Base-by-base conservation (phyloP, 2,797 vertebrate genomes). In the Tapera naevia region DNA sequence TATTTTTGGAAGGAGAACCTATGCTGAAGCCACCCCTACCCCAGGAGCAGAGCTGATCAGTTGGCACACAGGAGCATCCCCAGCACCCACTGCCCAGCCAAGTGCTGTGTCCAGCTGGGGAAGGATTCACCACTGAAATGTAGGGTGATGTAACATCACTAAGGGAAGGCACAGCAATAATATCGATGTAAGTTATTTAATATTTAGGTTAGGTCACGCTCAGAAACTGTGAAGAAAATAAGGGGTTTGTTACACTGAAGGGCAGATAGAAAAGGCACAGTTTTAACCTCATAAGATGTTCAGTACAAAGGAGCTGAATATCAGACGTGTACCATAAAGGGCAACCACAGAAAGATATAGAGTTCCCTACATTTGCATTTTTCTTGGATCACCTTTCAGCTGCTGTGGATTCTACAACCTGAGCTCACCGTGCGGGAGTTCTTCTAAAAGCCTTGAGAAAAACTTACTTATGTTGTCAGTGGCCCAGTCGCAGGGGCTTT, bases 401-500 rank as follows among this genome's bases (percentile, higher is more conserved):
- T 33, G 4, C 53, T 53, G 51, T 62, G 65, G 80, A 41, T 64
- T 70, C 56, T 33, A 45, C 28, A 56, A 30, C 48, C 65, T 83
- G 60, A 90, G 76, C 39, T 89, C 22, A 1, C 67, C 43, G n/a
- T 35, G 35, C 16, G 50, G 54, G 3, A 46, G 16, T 60, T 64
- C 25, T 46, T 53, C 53, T 13, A 30, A 81, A 70, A 87, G 27
- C 23, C 45, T 4, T 3, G 46, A 54, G 54, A 16, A 76, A 69
- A 82, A 6, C 8, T 19, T 24, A 1, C n/a, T 2, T 1, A 1
- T 46, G 30, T 60, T 30, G 17, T 33, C 41, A 57, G 33, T 10
- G 39, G 33, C 74, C 62, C 62, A 4, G 21, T 0, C 1, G 0
- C 35, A 51, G 46, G 15, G 17, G 8, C 57, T 64, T n/a, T 7